Percentiles rank a stretch among this genome's conserved stretches.
Conservation (phyloP, 2,797 vertebrate genomes). For the Otus scops region DNA sequence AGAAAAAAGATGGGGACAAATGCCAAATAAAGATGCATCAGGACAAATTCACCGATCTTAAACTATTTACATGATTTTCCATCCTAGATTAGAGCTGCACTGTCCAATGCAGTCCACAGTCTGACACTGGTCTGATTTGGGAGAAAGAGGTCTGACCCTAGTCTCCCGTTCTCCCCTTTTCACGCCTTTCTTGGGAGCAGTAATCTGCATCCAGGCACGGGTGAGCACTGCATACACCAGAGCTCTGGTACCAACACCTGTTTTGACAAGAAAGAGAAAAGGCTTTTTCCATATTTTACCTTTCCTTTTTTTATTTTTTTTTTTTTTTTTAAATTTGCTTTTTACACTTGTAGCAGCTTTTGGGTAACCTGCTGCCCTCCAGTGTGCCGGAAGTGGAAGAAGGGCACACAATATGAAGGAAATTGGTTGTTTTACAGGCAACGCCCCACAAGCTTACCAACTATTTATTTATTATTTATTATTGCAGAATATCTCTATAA, state of each 20-base stretch:
- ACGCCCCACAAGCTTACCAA: neutral
- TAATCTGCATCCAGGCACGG: neutral
- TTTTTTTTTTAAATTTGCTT: neutral
- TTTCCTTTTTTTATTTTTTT: neutral
- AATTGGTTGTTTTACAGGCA: neutral
- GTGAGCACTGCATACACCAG: neutral
- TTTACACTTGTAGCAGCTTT: neutral
- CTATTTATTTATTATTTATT: neutral
- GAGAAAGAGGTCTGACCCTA: neutral
- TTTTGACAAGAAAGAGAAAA: neutral
- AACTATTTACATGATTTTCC: neutral
- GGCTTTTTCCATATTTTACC: neutral
- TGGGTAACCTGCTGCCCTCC: neutral
- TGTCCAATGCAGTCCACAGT: neutral
- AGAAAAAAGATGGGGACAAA: neutral
- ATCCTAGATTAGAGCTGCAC: neutral
- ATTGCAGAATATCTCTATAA: neutral
- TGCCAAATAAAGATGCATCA: neutral
- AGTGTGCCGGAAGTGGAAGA: neutral
- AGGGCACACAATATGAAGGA: neutral
- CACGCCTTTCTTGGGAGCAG: neutral
- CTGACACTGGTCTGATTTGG: neutral
- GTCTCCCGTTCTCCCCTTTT: neutral
- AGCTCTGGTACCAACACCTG: neutral
- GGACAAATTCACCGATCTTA: neutral